A percentile compares a stretch with the other conserved stretches of the same genome.
Evolutionary conservation across 2,113 vertebrate genomes (phyloP).

Genomic region (Vimba vimba): DNA sequence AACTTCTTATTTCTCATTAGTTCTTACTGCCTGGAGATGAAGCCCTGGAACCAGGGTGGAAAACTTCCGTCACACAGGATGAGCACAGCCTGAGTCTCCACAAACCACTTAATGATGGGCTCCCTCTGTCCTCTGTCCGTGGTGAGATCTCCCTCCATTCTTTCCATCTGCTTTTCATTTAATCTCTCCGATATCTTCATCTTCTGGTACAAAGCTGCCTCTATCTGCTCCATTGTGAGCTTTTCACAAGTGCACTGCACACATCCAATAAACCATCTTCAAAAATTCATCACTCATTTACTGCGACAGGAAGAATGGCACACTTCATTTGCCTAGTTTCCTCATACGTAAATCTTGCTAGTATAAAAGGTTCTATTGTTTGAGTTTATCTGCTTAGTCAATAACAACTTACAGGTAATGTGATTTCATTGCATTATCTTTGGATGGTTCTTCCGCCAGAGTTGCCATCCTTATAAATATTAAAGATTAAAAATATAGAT

Average conservation of each 20-base stretch:
- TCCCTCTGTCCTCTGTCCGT: conserved; percentile 67
- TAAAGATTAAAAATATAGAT: background rate
- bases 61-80: conserved; percentile 73
- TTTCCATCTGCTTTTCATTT: conserved; percentile 26
- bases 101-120: conserved; percentile 79
- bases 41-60: conserved; percentile 87
- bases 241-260: background rate
- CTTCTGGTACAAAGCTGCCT: conserved; percentile 28
- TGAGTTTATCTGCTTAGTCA: conserved; percentile 16
- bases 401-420: background rate
- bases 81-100: conserved; percentile 78
- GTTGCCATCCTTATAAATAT: conserved; percentile 13
- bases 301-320: conserved; percentile 24
- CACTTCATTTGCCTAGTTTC: conserved; percentile 49
- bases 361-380: conserved; percentile 40
- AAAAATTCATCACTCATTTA: background rate
- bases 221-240: conserved; percentile 38
- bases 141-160: conserved; percentile 28
- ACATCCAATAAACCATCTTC: background rate
- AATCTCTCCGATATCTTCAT: background rate
- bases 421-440: conserved; percentile 39
- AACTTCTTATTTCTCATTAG: background rate
- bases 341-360: conserved; percentile 5
- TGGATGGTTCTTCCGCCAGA: background rate
- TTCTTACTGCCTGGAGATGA: conserved; percentile 83